phyloP scores from a whole-genome alignment of 1,140 invertebrate genomes.

The Eupristina koningsbergeri region DNA sequence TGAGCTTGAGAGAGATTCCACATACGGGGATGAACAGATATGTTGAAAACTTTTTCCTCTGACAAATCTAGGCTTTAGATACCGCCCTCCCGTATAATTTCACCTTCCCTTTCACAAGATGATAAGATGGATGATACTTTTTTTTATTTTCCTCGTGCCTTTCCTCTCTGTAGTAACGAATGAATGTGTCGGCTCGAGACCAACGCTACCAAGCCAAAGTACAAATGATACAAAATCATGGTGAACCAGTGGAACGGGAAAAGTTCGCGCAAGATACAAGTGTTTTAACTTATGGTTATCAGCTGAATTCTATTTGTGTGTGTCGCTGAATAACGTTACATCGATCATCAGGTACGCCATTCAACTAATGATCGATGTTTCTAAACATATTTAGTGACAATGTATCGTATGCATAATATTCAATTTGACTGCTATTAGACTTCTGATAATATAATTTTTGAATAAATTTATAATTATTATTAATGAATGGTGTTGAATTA shows the following conservation, averaged over 20 bases:
- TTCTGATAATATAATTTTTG: too few species aligned
- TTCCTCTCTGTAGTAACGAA: not conserved
- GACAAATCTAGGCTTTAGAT: constrained; percentile 23
- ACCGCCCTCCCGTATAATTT: not conserved
- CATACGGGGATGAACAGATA: not conserved
- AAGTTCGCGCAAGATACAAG: not conserved
- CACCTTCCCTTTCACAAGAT: constrained; percentile 8
- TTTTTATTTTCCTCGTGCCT: not conserved
- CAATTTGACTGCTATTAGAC: too few species aligned
- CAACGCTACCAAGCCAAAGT: not conserved
- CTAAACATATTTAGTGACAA: too few species aligned
- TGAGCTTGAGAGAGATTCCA: constrained; percentile 1
- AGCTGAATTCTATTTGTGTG: not conserved
- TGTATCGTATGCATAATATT: too few species aligned
- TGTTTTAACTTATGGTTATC: not conserved
- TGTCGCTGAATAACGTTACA: not conserved
- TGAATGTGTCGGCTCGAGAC: not conserved
- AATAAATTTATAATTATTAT: too few species aligned
- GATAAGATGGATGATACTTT: not conserved
- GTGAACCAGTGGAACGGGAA: not conserved
- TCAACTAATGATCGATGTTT: too few species aligned
- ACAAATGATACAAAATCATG: not conserved
- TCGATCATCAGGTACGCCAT: not conserved
- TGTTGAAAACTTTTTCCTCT: constrained; percentile 14
- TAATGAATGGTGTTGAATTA: too few species aligned